Conservation (phyloP, 1,140 invertebrate genomes). For the Zaprionus tsacasi region DNA sequence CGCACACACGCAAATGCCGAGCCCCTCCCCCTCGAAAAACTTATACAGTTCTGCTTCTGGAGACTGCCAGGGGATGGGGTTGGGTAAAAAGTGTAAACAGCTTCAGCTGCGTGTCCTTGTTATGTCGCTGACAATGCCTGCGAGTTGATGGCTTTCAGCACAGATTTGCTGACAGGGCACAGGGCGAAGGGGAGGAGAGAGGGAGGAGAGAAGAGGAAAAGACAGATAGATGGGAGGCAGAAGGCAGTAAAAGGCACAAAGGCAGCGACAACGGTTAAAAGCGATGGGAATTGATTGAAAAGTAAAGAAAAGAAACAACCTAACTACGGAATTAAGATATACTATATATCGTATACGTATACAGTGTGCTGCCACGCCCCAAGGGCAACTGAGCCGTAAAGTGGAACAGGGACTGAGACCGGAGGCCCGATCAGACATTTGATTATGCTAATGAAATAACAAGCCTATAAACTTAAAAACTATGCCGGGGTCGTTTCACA, state of each 20-base stretch:
- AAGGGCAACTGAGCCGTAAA: slow-evolving; percentile 9
- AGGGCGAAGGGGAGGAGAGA: not conserved
- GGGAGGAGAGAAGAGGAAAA: not conserved
- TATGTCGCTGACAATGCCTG: slow-evolving; percentile 75
- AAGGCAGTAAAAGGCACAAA: slow-evolving; percentile 69
- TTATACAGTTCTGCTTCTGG: slow-evolving; percentile 27
- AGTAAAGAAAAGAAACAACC: slow-evolving; percentile 52
- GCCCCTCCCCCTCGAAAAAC: not conserved
- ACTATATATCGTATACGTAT: slow-evolving; percentile 34
- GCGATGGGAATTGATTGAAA: slow-evolving; percentile 80
- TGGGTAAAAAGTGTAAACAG: slow-evolving; percentile 70
- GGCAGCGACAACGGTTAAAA: slow-evolving; percentile 70
- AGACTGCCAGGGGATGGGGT: not conserved
- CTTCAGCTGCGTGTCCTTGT: slow-evolving; percentile 68
- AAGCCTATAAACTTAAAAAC: slow-evolving; percentile 77
- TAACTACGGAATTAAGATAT: slow-evolving; percentile 71
- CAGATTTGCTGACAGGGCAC: slow-evolving; percentile 63
- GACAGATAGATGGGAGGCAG: not conserved
- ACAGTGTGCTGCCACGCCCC: not conserved
- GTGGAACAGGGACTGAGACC: not conserved
- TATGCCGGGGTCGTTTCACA: slow-evolving; percentile 64
- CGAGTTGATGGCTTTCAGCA: slow-evolving; percentile 76
- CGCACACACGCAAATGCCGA: not conserved
- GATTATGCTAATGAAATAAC: slow-evolving; percentile 83
- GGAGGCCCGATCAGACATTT: slow-evolving; percentile 49